Evolutionary conservation across 2,797 vertebrate genomes (phyloP).

Genomic region (Oreortyx pictus): DNA sequence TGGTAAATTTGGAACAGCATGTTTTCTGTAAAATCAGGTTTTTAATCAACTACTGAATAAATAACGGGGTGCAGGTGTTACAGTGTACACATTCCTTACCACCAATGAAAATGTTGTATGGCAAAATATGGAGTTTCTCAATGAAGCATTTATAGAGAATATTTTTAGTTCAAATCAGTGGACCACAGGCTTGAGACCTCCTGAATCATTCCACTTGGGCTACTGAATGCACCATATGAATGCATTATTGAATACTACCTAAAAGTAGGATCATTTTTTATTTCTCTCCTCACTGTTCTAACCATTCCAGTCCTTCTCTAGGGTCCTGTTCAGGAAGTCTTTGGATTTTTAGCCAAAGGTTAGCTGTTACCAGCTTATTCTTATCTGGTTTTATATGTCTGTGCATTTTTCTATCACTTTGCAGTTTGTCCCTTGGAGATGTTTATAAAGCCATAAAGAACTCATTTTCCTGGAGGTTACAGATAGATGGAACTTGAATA

Average conservation of each 20-base stretch:
- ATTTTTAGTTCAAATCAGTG: background rate
- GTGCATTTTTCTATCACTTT: background rate
- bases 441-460: background rate
- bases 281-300: background rate
- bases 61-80: background rate
- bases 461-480: background rate
- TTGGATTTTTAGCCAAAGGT: background rate
- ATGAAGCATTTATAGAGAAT: background rate
- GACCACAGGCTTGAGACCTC: background rate
- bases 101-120: background rate
- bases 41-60: constrained; percentile 1
- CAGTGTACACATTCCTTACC: background rate
- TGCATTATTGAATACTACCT: background rate
- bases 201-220: background rate
- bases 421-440: background rate
- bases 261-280: background rate
- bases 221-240: background rate
- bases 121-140: background rate
- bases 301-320: background rate
- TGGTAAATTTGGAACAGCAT: background rate
- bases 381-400: background rate
- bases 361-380: background rate
- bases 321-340: background rate
- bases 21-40: background rate
- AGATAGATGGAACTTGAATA: background rate